Evolutionary conservation across 2,797 vertebrate genomes (phyloP), one percentile per base, ranked within the genome.

Genomic region (Ptychadena robeensis): DNA sequence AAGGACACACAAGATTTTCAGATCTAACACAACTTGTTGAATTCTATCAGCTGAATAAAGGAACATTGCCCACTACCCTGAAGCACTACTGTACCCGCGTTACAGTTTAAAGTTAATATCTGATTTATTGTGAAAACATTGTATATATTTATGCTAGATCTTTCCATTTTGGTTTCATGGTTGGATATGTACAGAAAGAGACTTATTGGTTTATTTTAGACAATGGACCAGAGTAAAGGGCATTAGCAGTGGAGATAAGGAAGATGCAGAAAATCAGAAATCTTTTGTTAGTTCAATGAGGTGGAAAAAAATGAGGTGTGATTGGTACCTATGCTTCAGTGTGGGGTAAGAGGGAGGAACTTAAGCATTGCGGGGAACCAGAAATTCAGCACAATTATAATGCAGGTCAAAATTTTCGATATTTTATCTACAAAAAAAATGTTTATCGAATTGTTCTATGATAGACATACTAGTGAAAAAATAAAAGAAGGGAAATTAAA

Each of bases 21-120:
- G 97, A 99, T 94, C 95, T 99, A 87, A 96, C 97, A 87, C 98
- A 99, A 91, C 91, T 99, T 87, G 97, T 99, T 91, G 97, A 99
- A 88, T 99, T 99, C 89, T 96, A 98, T 90, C 97, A 98, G 85
- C 94, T 99, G 80, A 99, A 99, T 92, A 96, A 95, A 82, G 97
- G 96, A 10, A 93, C 96, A 73, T 92, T 99, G 88, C 98, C 98
- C 87, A 98, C 96, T 93, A 98, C 95, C 88, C 94, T 99, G 86
- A 98, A 96, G 91, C 96, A 99, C 91, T 96, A 97, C 88, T 99
- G 98, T 87, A 89, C 94, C 86, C 91, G 91, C 87, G 94, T 96
- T 90, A 89, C 94, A 89, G 92, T 98, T 91, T 99, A 95, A 95
- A 88, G 86, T 86, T 30, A 76, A 12, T 27, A 67, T 18, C n/a